A percentile compares a stretch with the other conserved stretches of the same genome.
Evolutionary conservation across 2,797 vertebrate genomes (phyloP).

Genomic region (Alauda arvensis): DNA sequence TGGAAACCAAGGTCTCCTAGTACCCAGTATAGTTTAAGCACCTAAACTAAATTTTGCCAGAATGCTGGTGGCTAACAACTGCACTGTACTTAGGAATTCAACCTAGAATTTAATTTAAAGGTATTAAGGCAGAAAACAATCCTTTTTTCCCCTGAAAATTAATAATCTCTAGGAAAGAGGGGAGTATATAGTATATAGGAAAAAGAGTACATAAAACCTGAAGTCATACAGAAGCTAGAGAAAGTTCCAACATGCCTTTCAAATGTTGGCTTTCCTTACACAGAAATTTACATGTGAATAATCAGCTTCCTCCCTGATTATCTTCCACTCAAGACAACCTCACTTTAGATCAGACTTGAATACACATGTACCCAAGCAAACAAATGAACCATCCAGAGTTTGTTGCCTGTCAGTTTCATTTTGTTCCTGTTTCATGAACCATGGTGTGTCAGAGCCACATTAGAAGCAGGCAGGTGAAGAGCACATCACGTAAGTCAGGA

Average conservation of each 20-base stretch:
- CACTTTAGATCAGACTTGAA: not conserved
- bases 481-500: not conserved
- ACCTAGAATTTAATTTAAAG: not conserved
- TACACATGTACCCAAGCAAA: not conserved
- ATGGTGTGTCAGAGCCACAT: not conserved
- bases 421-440: not conserved
- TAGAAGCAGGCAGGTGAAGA: not conserved
- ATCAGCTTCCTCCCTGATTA: not conserved
- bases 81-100: not conserved
- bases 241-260: not conserved
- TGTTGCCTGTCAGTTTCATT: not conserved
- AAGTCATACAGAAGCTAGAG: not conserved
- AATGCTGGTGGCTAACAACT: not conserved
- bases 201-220: not conserved
- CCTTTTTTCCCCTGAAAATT: not conserved
- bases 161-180: not conserved
- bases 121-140: not conserved
- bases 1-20: not conserved
- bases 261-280: not conserved
- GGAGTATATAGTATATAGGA: not conserved
- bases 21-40: not conserved
- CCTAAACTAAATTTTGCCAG: not conserved
- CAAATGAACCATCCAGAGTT: not conserved
- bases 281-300: not conserved
- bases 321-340: not conserved